These are phyloP conservation scores for Sepiola atlantica DNA, from an alignment of 2,888 invertebrate species.

Conservation along the genomic window DNA sequence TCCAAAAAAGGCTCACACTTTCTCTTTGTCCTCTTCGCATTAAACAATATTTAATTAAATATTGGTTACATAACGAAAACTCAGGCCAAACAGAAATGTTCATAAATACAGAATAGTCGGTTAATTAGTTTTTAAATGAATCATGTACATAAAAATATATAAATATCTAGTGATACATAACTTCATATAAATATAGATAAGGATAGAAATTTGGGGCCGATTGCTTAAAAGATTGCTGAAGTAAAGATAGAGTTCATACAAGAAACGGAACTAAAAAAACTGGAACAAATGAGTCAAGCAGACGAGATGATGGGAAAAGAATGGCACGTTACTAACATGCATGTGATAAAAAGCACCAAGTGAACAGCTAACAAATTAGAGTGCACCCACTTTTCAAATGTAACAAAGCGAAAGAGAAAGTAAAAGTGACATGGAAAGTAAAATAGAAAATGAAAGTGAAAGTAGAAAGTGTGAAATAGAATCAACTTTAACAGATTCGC, in stretches of 20 bases:
- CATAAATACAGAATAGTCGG: too few relatives aligned
- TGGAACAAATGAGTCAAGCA: neutral
- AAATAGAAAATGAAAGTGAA: too few relatives aligned
- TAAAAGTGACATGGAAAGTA: neutral
- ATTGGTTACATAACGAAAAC: too few relatives aligned
- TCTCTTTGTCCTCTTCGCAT: too few relatives aligned
- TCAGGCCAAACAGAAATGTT: too few relatives aligned
- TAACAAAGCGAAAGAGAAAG: neutral
- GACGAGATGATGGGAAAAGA: neutral
- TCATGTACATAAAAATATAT: too few relatives aligned
- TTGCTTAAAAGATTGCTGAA: neutral
- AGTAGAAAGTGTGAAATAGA: slow-evolving; percentile 1
- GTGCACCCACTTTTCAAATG: neutral
- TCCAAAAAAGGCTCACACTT: too few relatives aligned
- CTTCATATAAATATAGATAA: too few relatives aligned
- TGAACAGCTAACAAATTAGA: neutral
- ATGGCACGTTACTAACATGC: neutral
- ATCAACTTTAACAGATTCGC: neutral
- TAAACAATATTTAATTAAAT: too few relatives aligned
- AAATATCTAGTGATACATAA: too few relatives aligned
- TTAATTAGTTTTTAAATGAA: too few relatives aligned
- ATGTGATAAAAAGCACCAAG: neutral
- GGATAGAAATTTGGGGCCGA: neutral
- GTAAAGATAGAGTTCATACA: neutral
- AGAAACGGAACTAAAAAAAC: neutral